Evolutionary conservation across 2,888 invertebrate species (phyloP).

Genomic region (Oeneis ivallda): DNA sequence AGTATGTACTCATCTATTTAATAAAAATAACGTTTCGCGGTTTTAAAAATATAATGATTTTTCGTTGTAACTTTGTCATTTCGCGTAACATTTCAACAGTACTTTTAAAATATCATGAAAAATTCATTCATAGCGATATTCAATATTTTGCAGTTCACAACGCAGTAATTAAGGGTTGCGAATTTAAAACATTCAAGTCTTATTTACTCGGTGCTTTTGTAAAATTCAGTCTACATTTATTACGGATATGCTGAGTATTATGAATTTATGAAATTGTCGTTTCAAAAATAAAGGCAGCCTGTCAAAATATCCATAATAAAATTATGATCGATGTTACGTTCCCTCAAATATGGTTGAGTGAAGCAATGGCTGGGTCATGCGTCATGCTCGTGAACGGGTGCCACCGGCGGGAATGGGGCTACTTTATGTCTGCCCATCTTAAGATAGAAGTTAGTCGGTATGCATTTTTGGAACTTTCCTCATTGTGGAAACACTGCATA

Average conservation of each 20-base stretch:
- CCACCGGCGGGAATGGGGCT: too few species aligned
- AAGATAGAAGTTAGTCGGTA: too few species aligned
- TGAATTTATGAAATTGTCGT: neutral
- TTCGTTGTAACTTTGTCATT: slow-evolving; percentile 2
- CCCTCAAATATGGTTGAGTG: too few species aligned
- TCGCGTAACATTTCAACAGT: neutral
- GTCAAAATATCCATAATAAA: neutral
- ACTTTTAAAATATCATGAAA: slow-evolving; percentile 2
- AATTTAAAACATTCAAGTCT: slow-evolving; percentile 17
- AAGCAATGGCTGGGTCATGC: too few species aligned
- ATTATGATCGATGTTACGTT: too few species aligned
- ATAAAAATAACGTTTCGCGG: neutral
- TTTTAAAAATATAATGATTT: neutral
- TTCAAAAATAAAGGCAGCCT: neutral
- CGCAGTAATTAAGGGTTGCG: slow-evolving; percentile 14
- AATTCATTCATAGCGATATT: slow-evolving; percentile 15
- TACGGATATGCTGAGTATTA: slow-evolving; percentile 1
- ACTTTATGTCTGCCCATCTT: too few species aligned
- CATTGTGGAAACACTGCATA: too few species aligned
- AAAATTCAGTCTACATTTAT: slow-evolving; percentile 12
- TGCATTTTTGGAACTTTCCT: too few species aligned
- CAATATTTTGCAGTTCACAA: slow-evolving; percentile 11
- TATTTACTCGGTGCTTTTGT: slow-evolving; percentile 14
- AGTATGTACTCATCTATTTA: slow-evolving; percentile 14
- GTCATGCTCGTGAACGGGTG: too few species aligned